Base-by-base conservation (phyloP, 1,140 invertebrate species). In the Drosophila ogumai region DNA sequence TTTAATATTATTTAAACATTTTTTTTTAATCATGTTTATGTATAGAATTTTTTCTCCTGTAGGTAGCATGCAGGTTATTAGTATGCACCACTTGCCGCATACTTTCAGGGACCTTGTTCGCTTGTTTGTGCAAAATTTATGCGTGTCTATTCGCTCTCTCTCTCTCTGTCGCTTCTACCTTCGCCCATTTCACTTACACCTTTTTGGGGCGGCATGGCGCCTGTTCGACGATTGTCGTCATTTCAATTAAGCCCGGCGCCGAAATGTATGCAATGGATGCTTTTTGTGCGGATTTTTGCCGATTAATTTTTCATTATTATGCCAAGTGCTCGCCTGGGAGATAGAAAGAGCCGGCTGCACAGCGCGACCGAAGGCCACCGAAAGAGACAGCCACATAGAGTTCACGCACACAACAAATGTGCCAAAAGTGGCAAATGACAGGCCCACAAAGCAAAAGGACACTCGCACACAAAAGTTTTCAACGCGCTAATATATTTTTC, bases 291-390 rank as follows among this genome's bases (percentile, higher is more conserved):
- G 72, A 81, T 81, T 79, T 69, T 60, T 59, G 59, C 54, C 73
- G 67, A 85, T 85, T 85, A 85, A 81, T 85, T 78, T 81, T 84
- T 69, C 72, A 84, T 84, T 84, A 78, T 82, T 82, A 76, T 84
- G 75, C 75, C 81, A 82, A 79, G 64, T 71, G 75, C 47, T 72
- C 50, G 22, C 65, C 13, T 43, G 63, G 64, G 34, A n/a, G 9
- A 65, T 25, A 41, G n/a, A 17, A 1, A 17, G 13, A 13, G 12
- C 15, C 13, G 13, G 25, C 19, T 7, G 25, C 13, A 46, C 43
- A 44, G 43, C 1, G 7, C 15, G 6, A 1, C 49, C 56, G 49
- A 59, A 69, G 55, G 67, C 32, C 56, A 17, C 17, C 10, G 32
- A 40, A 25, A 22, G 38, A 50, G 46, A 36, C 31, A 44, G 41